Evolutionary conservation across 2,797 vertebrate species (phyloP).

Genomic region (Perdix hodgsoniae): DNA sequence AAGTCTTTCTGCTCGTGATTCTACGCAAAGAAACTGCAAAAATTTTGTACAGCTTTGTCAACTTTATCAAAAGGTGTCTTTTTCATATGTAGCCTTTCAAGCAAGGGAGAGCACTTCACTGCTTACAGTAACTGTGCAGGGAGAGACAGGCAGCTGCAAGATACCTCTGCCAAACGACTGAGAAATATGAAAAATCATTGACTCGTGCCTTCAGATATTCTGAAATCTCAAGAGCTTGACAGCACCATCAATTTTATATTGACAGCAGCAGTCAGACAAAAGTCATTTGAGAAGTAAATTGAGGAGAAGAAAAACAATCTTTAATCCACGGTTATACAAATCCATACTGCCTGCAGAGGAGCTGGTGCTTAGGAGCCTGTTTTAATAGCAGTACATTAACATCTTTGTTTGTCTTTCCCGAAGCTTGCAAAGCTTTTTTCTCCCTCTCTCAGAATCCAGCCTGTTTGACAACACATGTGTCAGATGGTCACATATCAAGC

Average conservation of each 20-base stretch:
- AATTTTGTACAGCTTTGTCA: constrained; percentile 46
- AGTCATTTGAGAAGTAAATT: constrained; percentile 53
- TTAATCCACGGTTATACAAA: constrained; percentile 49
- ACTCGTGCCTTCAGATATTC: not conserved
- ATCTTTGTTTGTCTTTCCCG: constrained; percentile 38
- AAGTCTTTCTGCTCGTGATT: constrained; percentile 30
- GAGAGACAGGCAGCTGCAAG: constrained; percentile 38
- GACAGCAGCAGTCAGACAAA: constrained; percentile 57
- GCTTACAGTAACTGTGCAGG: not conserved
- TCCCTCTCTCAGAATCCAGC: not conserved
- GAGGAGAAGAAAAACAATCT: constrained; percentile 9
- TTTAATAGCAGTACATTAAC: constrained; percentile 38
- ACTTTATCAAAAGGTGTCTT: not conserved
- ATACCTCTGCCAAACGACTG: not conserved
- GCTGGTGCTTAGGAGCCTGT: not conserved
- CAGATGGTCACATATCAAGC: not conserved
- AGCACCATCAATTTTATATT: constrained; percentile 61
- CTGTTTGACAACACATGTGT: not conserved
- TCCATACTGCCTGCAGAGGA: constrained; percentile 29
- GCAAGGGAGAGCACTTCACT: constrained; percentile 11
- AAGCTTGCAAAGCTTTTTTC: not conserved
- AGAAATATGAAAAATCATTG: constrained; percentile 47
- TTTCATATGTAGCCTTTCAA: constrained; percentile 28
- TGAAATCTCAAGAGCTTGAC: constrained; percentile 56
- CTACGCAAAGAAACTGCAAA: constrained; percentile 17